Evolutionary conservation across 2,113 vertebrate species (phyloP), one percentile per base, ranked within the genome.

Genomic region (Nyctibius bracteatus): DNA sequence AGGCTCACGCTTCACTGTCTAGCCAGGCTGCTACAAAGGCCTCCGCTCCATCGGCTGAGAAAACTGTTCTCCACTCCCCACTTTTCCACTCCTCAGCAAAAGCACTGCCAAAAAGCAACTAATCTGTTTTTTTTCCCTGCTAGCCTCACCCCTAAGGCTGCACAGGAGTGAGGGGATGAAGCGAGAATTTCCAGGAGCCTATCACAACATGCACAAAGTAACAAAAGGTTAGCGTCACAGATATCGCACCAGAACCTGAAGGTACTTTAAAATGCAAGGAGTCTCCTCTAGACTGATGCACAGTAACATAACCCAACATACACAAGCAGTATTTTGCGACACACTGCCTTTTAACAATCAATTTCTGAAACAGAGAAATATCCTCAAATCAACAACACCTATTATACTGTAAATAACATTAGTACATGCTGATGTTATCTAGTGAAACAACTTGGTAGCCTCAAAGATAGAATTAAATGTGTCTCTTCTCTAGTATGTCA

Each of bases 321-420:
- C 8, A 22, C 30, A 57, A 74, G 52, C 6, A 82, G 62, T n/a
- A 85, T 47, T 87, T 90, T 87, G 65, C 52, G 80, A 65, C 23
- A 37, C 18, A 9, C 33, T 41, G n/a, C 43, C 63, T 79, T 77
- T 95, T 79, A 92, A 75, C 47, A 63, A 66, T 68, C 61, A 72
- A 61, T 89, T 92, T 96, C 82, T 95, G 81, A 94, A 95, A 91
- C 44, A 80, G 70, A 96, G 83, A 58, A 92, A 62, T 61, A 79
- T 41, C 75, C 77, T 55, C 33, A 95, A 92, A 95, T 70, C 80
- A 94, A 67, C 85, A 97, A 14, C 92, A 85, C 61, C 80, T 74
- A 95, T 72, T 82, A 73, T 74, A 77, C 27, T 89, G 43, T 89
- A 96, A 88, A 93, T 92, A 96, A 88, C 8, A 2, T 85, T 89